These are phyloP conservation scores for Seriola quinqueradiata DNA, from an alignment of 2,113 vertebrate species.

Conservation along the genomic window DNA sequence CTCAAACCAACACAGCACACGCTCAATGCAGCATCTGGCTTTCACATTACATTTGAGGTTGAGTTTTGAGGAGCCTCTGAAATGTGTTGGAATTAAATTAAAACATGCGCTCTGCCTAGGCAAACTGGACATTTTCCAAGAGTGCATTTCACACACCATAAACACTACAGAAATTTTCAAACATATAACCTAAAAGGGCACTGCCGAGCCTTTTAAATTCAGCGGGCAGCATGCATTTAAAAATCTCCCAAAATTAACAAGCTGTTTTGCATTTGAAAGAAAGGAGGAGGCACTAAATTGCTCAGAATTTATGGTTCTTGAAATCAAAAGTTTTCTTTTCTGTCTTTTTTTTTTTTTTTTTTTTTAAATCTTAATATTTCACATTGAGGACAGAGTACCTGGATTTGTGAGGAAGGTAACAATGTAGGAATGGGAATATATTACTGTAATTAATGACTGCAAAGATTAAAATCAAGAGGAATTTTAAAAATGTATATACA, in stretches of 20 bases:
- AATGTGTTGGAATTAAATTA: conserved; percentile 84
- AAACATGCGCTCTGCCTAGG: conserved; percentile 72
- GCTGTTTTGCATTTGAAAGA: conserved; percentile 83
- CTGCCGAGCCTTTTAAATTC: conserved; percentile 71
- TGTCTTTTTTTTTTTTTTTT: conserved; percentile 29
- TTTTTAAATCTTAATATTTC: conserved; percentile 53
- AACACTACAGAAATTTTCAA: conserved; percentile 80
- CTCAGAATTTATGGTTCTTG: conserved; percentile 66
- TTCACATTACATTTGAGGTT: conserved; percentile 82
- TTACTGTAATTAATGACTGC: conserved; percentile 64
- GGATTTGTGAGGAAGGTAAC: conserved; percentile 25
- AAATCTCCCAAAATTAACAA: conserved; percentile 79
- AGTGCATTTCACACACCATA: conserved; percentile 81
- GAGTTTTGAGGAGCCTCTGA: conserved; percentile 77
- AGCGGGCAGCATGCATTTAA: conserved; percentile 56
- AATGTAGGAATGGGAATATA: conserved; percentile 52
- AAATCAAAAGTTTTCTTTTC: conserved; percentile 61
- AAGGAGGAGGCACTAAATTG: conserved; percentile 53
- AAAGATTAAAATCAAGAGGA: conserved; percentile 57
- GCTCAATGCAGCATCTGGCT: conserved; percentile 78
- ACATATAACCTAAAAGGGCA: conserved; percentile 77
- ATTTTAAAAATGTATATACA: conserved; percentile 5
- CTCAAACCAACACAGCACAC: conserved; percentile 70
- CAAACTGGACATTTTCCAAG: conserved; percentile 81
- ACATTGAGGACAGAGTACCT: conserved; percentile 51